A percentile compares a stretch with the other conserved stretches of the same genome.
These are phyloP conservation scores for Rhodophaea formosa DNA, from an alignment of 2,888 invertebrate genomes.

Conservation along the genomic window DNA sequence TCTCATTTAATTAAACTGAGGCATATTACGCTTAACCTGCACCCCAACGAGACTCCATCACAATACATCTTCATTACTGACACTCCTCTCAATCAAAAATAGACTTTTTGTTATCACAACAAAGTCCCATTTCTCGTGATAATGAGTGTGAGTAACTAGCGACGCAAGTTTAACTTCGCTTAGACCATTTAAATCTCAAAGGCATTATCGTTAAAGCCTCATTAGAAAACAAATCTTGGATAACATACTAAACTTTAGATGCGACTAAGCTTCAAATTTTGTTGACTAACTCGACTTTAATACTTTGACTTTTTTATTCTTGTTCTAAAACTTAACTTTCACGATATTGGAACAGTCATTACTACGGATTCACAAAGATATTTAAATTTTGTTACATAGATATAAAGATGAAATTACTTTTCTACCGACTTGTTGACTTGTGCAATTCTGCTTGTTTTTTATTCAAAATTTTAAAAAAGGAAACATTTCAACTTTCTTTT, in stretches of 20 bases:
- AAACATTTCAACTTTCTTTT: too few relatives aligned
- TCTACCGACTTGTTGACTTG: too few relatives aligned
- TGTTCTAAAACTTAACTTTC: too few relatives aligned
- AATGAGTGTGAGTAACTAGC: not conserved
- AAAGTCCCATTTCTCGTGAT: not conserved
- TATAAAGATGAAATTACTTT: too few relatives aligned
- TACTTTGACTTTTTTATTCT: too few relatives aligned
- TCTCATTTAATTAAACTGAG: constrained; percentile 4
- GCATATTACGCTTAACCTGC: constrained; percentile 2
- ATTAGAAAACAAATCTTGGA: not conserved
- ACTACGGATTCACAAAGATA: too few relatives aligned
- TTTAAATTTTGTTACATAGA: too few relatives aligned
- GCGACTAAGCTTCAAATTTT: not conserved
- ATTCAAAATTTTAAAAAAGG: too few relatives aligned
- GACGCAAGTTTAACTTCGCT: not conserved
- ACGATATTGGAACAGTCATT: too few relatives aligned
- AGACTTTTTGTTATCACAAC: not conserved
- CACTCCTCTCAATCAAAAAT: not conserved
- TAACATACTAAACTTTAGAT: not conserved
- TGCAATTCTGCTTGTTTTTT: too few relatives aligned
- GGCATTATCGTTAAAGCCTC: not conserved
- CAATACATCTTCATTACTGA: constrained; percentile 6
- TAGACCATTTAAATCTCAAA: constrained; percentile 9
- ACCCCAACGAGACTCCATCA: not conserved
- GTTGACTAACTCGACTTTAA: not conserved